Evolutionary conservation across 2,113 vertebrate species (phyloP).

Genomic region (Balaeniceps rex): DNA sequence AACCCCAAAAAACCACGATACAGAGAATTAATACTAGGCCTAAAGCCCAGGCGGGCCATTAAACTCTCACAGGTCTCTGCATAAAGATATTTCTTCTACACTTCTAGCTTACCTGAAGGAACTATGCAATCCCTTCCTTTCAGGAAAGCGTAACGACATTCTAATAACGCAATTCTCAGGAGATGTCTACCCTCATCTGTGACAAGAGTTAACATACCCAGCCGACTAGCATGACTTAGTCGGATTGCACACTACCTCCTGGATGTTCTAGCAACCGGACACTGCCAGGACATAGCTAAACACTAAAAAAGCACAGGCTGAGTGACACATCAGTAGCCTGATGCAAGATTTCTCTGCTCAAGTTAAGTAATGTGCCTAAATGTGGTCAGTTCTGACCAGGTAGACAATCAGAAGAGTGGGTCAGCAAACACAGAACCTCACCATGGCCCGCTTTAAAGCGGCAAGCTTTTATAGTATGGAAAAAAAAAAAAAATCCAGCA

Average conservation of each 20-base stretch:
- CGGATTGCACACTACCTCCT: not conserved
- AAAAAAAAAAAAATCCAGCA: not conserved
- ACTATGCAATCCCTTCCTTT: not conserved
- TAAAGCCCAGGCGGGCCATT: not conserved
- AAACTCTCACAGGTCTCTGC: not conserved
- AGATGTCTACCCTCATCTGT: not conserved
- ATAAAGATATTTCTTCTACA: not conserved
- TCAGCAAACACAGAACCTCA: not conserved
- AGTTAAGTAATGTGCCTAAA: not conserved
- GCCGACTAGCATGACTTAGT: not conserved
- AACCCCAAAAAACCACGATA: rapidly evolving
- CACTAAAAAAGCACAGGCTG: not conserved
- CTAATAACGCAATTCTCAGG: rapidly evolving
- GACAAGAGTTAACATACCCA: not conserved
- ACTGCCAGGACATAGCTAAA: not conserved
- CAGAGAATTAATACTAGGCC: not conserved
- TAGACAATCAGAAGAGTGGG: rapidly evolving
- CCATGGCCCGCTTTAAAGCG: rapidly evolving
- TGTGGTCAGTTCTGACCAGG: rapidly evolving
- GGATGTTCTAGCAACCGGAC: not conserved
- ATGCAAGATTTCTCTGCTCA: not conserved
- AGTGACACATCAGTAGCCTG: not conserved
- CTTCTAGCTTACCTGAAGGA: not conserved
- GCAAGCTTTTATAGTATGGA: not conserved
- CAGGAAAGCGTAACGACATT: not conserved